These are phyloP conservation scores for Prinia subflava DNA, from an alignment of 2,113 vertebrate genomes.

Conservation along the genomic window DNA sequence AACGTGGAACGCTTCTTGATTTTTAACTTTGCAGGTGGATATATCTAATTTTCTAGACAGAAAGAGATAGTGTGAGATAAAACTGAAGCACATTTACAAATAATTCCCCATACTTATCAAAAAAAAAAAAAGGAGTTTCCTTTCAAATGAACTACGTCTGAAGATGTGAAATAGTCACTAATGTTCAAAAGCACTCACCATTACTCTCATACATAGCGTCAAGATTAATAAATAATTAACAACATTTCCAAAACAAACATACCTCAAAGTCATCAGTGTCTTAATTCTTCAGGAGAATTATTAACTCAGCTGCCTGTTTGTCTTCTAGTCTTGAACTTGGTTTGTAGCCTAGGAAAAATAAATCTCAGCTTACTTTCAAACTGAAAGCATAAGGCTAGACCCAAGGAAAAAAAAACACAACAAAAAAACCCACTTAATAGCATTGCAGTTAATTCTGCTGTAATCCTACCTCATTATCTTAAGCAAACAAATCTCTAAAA, in stretches of 20 bases:
- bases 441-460: constrained; percentile 69
- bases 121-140: not conserved
- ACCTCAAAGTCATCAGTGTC: not conserved
- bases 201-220: not conserved
- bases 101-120: not conserved
- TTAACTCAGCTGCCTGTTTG: not conserved
- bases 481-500: constrained; percentile 75
- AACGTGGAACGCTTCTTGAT: rapidly evolving
- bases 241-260: constrained; percentile 18
- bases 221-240: constrained; percentile 22
- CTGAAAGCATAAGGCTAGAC: constrained; percentile 20
- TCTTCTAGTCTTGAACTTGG: constrained; percentile 32
- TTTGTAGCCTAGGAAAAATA: constrained; percentile 41
- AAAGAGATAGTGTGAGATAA: not conserved
- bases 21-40: not conserved
- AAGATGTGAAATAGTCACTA: not conserved
- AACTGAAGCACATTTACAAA: not conserved
- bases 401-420: not conserved
- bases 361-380: constrained; percentile 23
- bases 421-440: constrained; percentile 1
- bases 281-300: constrained; percentile 10
- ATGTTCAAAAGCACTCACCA: not conserved
- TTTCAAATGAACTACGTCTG: not conserved
- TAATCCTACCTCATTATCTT: constrained; percentile 80
- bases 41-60: not conserved